Evolutionary conservation across 1,140 invertebrate genomes (phyloP).

Genomic region (Vanessa atalanta): DNA sequence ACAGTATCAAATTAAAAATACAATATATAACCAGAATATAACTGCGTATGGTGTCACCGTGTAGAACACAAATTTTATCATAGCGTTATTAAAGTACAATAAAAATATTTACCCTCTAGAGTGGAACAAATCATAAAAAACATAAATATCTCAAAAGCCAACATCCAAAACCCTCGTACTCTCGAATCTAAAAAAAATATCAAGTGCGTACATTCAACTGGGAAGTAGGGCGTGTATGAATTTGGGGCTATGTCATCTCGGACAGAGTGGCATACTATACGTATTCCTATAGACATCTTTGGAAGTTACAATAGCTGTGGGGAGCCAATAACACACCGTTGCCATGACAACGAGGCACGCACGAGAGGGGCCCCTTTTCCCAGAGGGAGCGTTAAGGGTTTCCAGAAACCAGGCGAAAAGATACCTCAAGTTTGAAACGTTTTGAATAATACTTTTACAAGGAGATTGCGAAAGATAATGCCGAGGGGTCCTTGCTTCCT

Average conservation of each 20-base stretch:
- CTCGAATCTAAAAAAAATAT: constrained; percentile 30
- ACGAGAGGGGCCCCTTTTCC: constrained; percentile 64
- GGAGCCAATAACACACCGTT: constrained; percentile 76
- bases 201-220: constrained; percentile 47
- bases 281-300: constrained; percentile 51
- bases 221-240: constrained; percentile 40
- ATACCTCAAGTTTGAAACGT: constrained; percentile 50
- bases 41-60: too few species aligned
- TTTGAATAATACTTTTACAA: constrained; percentile 47
- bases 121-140: constrained; percentile 10
- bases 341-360: constrained; percentile 62
- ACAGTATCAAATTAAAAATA: too few species aligned
- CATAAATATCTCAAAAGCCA: constrained; percentile 1
- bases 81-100: not conserved
- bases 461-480: constrained; percentile 38
- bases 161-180: constrained; percentile 14
- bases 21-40: too few species aligned
- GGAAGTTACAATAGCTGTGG: constrained; percentile 55
- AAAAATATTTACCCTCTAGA: not conserved
- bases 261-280: constrained; percentile 47
- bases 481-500: constrained; percentile 46
- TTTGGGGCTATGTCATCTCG: constrained; percentile 29
- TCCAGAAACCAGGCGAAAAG: constrained; percentile 63
- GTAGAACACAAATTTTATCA: not conserved
- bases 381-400: constrained; percentile 61